Conservation (phyloP, 2,888 invertebrate genomes). For the Heteromyza rotundicornis region DNA sequence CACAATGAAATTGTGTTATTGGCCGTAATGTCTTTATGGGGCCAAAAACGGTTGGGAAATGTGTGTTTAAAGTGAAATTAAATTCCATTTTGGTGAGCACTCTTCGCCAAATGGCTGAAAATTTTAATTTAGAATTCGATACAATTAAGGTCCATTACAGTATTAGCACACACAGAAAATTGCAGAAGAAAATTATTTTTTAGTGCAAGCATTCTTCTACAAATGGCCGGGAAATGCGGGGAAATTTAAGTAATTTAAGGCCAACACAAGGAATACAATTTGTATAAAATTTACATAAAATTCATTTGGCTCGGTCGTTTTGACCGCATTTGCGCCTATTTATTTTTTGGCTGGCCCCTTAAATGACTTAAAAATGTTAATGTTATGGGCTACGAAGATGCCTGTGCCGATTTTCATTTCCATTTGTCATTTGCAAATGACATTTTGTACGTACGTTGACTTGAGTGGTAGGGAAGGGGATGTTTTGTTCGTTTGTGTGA, state of each 20-base stretch:
- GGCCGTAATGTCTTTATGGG: constrained; percentile 55
- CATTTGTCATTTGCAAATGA: background rate
- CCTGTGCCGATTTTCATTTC: background rate
- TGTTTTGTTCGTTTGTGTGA: background rate
- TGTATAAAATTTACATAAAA: constrained; percentile 1
- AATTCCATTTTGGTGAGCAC: background rate
- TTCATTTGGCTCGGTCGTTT: background rate
- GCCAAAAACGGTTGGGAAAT: constrained; percentile 21
- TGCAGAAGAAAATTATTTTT: background rate
- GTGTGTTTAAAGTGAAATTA: background rate
- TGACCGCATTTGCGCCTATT: background rate
- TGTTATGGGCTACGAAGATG: background rate
- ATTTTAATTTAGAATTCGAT: no score
- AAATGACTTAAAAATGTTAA: constrained; percentile 3
- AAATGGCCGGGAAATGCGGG: background rate
- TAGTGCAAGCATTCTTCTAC: background rate
- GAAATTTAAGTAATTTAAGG: no score
- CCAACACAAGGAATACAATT: no score
- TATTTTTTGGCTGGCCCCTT: background rate
- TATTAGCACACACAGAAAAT: background rate
- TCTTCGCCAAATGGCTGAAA: background rate
- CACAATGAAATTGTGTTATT: constrained; percentile 55
- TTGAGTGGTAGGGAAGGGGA: no score
- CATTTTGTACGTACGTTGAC: background rate
- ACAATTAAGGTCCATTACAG: no score